These are phyloP conservation scores for Andrena trimmerana DNA, from an alignment of 2,888 invertebrate species.

Conservation along the genomic window DNA sequence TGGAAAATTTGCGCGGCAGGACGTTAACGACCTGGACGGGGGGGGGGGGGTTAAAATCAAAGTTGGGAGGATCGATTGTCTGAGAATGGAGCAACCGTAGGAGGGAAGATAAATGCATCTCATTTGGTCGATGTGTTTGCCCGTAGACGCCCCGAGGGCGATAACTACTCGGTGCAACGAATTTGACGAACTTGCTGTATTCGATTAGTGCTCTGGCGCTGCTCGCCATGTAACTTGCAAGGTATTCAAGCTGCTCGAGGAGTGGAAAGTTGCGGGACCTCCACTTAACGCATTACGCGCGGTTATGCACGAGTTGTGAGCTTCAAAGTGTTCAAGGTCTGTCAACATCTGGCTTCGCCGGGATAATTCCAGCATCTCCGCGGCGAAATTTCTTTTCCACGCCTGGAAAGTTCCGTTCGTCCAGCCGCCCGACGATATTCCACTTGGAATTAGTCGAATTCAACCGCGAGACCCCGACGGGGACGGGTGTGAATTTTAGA, in stretches of 20 bases:
- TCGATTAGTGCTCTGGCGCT: conserved; percentile 65
- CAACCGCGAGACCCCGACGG: background rate
- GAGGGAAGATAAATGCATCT: conserved; percentile 44
- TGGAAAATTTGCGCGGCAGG: too few relatives aligned
- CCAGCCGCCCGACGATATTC: background rate
- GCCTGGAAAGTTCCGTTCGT: background rate
- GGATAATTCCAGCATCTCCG: background rate
- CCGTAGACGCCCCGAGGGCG: conserved; percentile 30
- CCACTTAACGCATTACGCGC: conserved; percentile 69
- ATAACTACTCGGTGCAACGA: conserved; percentile 62
- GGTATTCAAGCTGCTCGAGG: conserved; percentile 66
- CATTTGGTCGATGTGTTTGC: conserved; percentile 28
- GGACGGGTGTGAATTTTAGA: background rate
- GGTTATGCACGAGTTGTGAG: conserved; percentile 56
- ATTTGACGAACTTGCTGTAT: conserved; percentile 69
- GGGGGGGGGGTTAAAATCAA: background rate
- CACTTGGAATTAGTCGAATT: background rate
- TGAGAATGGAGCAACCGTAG: background rate
- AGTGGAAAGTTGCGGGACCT: conserved; percentile 72
- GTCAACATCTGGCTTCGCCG: background rate
- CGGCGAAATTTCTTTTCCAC: background rate
- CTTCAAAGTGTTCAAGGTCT: conserved; percentile 62
- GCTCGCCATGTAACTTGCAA: conserved; percentile 59
- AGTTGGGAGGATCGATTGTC: conserved; percentile 24
- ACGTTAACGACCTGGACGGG: background rate